A percentile compares a stretch with the other conserved stretches of the same genome.
These are phyloP conservation scores for Conus canariensis DNA, from an alignment of 2,888 invertebrate genomes.

Conservation along the genomic window DNA sequence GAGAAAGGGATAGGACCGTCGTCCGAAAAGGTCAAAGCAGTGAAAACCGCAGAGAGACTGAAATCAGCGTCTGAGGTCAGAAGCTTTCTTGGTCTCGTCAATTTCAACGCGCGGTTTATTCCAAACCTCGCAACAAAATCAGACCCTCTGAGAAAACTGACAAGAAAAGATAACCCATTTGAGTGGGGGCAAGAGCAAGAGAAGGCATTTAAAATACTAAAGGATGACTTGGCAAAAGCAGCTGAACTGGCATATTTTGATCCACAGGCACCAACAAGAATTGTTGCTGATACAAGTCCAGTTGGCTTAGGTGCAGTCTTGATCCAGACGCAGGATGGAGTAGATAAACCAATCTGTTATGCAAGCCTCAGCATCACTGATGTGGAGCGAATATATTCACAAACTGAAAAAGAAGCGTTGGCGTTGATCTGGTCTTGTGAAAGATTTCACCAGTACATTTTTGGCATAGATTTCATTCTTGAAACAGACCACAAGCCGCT, in stretches of 20 bases:
- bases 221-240: not conserved
- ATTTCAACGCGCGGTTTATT: not conserved
- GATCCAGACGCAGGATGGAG: not conserved
- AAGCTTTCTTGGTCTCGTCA: not conserved
- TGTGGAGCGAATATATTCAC: not conserved
- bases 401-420: not conserved
- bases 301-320: not conserved
- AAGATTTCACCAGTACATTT: no score
- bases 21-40: not conserved
- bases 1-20: not conserved
- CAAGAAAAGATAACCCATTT: not conserved
- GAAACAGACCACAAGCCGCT: not conserved
- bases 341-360: not conserved
- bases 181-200: not conserved
- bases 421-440: no score
- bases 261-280: not conserved
- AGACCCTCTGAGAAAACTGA: not conserved
- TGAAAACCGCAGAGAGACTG: not conserved
- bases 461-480: no score
- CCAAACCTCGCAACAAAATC: not conserved
- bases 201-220: not conserved
- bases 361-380: not conserved
- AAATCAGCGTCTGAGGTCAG: not conserved
- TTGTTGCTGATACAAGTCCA: not conserved
- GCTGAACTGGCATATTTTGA: not conserved